These are phyloP conservation scores for Origma solitaria DNA, from an alignment of 2,113 vertebrate genomes.

Conservation along the genomic window DNA sequence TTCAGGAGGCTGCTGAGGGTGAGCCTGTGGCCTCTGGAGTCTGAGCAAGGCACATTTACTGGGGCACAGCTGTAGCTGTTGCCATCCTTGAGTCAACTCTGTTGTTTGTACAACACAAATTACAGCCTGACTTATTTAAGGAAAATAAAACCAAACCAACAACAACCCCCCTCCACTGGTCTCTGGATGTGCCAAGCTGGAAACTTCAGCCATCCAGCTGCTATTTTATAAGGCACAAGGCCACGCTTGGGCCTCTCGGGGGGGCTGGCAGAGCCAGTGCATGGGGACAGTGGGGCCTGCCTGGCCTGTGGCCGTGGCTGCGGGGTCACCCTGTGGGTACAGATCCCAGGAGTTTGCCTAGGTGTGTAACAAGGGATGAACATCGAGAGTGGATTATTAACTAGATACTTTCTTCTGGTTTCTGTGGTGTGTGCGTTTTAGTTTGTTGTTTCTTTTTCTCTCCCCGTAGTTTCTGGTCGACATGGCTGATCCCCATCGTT, in stretches of 20 bases:
- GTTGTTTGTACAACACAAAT: conserved; percentile 50
- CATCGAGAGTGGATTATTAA: not conserved
- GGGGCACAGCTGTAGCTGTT: not conserved
- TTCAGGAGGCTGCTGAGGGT: not conserved
- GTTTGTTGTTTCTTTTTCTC: not conserved
- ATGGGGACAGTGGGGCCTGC: accelerated
- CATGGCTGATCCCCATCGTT: conserved; percentile 85
- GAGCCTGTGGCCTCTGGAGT: not conserved
- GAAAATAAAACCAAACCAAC: not conserved
- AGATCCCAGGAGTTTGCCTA: not conserved
- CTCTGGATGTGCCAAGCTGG: conserved; percentile 10
- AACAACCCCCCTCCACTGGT: not conserved
- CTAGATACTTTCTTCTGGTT: not conserved
- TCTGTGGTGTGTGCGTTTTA: not conserved
- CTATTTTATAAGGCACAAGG: not conserved
- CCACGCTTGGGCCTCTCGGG: not conserved
- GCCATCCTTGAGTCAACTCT: conserved; percentile 10
- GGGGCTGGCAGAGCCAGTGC: not conserved
- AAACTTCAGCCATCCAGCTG: not conserved
- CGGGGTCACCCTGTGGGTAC: not conserved
- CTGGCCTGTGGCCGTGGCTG: not conserved
- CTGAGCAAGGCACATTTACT: not conserved
- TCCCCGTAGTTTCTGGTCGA: conserved; percentile 78
- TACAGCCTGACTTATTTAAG: conserved; percentile 44
- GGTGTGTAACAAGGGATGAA: not conserved